Percentiles rank a stretch among this genome's conserved stretches.
These are phyloP conservation scores for Montipora capricornis DNA, from an alignment of 64 coral and sea anemone species.

Conservation along the genomic window DNA sequence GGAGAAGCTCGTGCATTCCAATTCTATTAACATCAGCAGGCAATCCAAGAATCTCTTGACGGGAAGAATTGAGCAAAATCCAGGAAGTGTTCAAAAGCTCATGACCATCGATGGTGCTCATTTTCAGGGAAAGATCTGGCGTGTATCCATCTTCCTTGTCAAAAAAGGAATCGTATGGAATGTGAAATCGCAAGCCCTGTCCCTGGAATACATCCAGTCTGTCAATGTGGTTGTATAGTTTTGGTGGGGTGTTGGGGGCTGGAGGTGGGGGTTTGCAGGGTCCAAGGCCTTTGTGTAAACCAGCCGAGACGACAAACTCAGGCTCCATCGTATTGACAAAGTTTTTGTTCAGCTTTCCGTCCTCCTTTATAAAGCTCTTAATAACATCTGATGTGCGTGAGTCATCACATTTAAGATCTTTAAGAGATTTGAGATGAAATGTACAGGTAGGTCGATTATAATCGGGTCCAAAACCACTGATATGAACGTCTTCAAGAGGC, in stretches of 20 bases:
- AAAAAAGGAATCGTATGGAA: constrained; percentile 70
- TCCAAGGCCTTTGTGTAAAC: not conserved
- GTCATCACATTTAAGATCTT: constrained; percentile 9
- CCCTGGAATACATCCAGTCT: constrained; percentile 60
- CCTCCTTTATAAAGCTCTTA: not conserved
- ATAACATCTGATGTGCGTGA: not conserved
- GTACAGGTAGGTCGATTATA: constrained; percentile 17
- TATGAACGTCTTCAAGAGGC: not conserved
- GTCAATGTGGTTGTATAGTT: constrained; percentile 75
- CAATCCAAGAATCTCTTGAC: constrained; percentile 84
- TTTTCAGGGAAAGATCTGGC: constrained; percentile 64
- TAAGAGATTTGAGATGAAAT: constrained; percentile 27
- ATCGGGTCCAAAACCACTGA: constrained; percentile 28
- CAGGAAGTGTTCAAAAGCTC: constrained; percentile 76
- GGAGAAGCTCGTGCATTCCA: constrained; percentile 72
- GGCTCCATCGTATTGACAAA: constrained; percentile 8
- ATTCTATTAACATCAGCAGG: constrained; percentile 51
- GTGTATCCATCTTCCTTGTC: constrained; percentile 83
- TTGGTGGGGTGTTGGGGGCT: not conserved
- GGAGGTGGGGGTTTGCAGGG: not conserved
- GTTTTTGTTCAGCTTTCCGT: not conserved
- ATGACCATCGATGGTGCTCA: constrained; percentile 30
- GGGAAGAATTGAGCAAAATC: constrained; percentile 89
- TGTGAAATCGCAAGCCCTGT: constrained; percentile 68
- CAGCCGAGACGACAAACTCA: constrained; percentile 32